These are phyloP conservation scores for Orientallactaga sibirica DNA, from an alignment of 2,797 vertebrate species.

Conservation along the genomic window DNA sequence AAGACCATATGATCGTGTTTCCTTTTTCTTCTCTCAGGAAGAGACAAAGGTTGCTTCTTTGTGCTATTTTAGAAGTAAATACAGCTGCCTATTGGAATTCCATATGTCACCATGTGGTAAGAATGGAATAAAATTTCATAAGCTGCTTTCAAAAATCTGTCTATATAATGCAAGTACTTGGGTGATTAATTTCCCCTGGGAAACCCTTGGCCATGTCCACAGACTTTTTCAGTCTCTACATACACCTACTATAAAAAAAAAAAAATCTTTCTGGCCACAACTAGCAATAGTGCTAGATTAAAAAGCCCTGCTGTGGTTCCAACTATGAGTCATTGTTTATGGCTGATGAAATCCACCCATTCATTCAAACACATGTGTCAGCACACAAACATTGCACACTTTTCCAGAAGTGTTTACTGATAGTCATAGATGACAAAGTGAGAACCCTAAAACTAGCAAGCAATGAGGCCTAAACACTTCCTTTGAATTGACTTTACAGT, in stretches of 20 bases:
- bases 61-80: slow-evolving; percentile 14
- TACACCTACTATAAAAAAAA: neutral
- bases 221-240: neutral
- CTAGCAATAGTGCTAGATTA: neutral
- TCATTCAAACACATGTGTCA: neutral
- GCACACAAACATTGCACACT: neutral
- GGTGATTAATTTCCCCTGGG: neutral
- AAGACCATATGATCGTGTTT: neutral
- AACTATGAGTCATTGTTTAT: neutral
- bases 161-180: neutral
- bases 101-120: neutral
- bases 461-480: neutral
- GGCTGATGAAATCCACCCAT: neutral
- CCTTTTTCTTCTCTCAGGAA: neutral
- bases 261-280: neutral
- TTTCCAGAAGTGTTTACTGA: neutral
- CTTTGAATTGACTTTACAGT: neutral
- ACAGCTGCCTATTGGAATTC: neutral
- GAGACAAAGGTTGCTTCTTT: neutral
- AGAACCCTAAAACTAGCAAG: neutral
- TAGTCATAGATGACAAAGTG: neutral
- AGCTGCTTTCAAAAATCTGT: neutral
- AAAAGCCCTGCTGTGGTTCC: neutral
- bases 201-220: neutral
- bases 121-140: neutral